These are phyloP conservation scores for Jacana jacana DNA, from an alignment of 2,113 vertebrate species.

Conservation along the genomic window DNA sequence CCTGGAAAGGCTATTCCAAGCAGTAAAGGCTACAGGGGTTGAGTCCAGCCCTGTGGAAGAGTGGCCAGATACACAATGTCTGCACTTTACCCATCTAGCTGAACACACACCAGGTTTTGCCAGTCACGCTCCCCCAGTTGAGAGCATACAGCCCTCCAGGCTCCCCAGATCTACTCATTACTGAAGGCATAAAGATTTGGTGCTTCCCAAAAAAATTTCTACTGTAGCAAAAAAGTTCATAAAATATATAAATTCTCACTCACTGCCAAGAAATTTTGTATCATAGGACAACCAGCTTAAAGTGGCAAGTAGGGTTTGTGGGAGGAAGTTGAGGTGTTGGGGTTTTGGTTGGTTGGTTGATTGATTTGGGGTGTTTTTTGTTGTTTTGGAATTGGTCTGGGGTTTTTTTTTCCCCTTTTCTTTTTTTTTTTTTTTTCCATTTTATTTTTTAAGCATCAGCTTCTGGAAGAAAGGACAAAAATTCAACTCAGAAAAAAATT, in stretches of 20 bases:
- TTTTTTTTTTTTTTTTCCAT: background rate
- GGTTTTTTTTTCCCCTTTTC: background rate
- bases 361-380: background rate
- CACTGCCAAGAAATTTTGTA: background rate
- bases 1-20: background rate
- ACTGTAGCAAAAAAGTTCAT: background rate
- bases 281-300: background rate
- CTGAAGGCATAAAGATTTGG: background rate
- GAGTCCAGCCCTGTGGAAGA: background rate
- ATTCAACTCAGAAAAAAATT: background rate
- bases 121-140: rapidly evolving
- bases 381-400: background rate
- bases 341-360: background rate
- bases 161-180: background rate
- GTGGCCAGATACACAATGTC: background rate
- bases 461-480: background rate
- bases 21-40: background rate
- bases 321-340: background rate
- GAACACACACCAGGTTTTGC: background rate
- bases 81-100: background rate
- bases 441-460: background rate
- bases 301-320: background rate
- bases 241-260: background rate
- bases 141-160: background rate
- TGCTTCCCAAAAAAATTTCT: background rate